phyloP scores from a whole-genome alignment of 2,113 vertebrate species.

The Anarrhichthys ocellatus region DNA sequence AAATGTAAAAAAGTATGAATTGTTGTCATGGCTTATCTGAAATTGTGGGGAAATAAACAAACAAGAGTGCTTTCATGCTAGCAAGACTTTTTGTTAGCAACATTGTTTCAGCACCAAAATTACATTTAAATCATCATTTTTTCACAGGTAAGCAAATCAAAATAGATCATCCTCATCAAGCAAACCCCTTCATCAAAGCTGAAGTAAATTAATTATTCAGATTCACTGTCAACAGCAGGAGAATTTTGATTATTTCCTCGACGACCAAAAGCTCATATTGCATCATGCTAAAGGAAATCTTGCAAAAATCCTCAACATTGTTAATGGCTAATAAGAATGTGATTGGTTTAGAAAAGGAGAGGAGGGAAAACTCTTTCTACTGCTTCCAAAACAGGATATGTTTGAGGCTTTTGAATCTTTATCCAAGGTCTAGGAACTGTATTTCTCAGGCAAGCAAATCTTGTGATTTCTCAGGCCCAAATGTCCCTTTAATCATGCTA shows the following conservation, averaged over 20 bases:
- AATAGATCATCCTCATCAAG: background rate
- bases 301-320: background rate
- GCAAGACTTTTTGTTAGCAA: no score
- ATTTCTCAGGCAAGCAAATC: background rate
- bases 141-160: no score
- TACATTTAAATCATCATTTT: no score
- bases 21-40: background rate
- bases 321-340: background rate
- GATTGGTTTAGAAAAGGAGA: no score
- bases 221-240: background rate
- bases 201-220: background rate
- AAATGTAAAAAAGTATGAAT: background rate
- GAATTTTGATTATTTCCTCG: background rate
- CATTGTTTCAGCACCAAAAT: no score
- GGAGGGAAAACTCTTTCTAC: background rate
- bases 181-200: background rate
- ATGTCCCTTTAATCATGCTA: background rate
- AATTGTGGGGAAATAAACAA: background rate
- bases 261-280: background rate
- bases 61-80: background rate
- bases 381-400: background rate
- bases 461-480: conserved; percentile 10
- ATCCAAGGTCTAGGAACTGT: conserved; percentile 7
- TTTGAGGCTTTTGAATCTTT: background rate
- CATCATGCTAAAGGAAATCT: background rate